Conservation (phyloP, 2,113 vertebrate genomes). For the Ictalurus punctatus region DNA sequence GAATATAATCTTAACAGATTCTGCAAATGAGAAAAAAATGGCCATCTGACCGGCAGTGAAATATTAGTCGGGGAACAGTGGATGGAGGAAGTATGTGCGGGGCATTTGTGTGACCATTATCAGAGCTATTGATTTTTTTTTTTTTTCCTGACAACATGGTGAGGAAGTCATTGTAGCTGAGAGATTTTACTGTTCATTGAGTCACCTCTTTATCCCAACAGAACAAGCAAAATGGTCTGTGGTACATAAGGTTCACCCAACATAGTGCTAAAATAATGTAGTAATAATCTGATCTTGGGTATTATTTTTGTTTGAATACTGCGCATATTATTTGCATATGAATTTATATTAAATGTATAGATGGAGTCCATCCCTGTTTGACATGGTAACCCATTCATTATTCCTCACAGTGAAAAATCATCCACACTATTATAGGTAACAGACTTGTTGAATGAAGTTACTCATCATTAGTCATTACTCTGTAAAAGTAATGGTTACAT, state of each 20-base stretch:
- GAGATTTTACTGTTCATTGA: conserved; percentile 42
- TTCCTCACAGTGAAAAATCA: not conserved
- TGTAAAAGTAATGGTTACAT: not conserved
- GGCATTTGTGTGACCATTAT: conserved; percentile 43
- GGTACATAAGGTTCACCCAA: conserved; percentile 33
- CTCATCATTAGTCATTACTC: not conserved
- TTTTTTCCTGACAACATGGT: conserved; percentile 46
- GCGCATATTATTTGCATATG: not conserved
- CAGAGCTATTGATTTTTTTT: conserved; percentile 57
- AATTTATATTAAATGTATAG: not conserved
- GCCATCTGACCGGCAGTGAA: conserved; percentile 41
- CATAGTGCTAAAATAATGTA: not conserved
- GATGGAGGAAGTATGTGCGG: conserved; percentile 23
- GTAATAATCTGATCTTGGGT: not conserved
- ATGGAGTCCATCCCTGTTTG: not conserved
- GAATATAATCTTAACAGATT: conserved; percentile 47
- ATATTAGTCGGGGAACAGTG: conserved; percentile 35
- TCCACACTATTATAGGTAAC: too few species aligned
- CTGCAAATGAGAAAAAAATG: conserved; percentile 48
- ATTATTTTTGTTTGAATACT: not conserved
- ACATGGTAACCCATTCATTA: not conserved
- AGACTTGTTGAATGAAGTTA: too few species aligned
- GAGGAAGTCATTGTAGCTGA: conserved; percentile 53
- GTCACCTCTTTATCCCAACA: conserved; percentile 46
- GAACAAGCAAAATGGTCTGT: conserved; percentile 44